These are phyloP conservation scores for Latheticus oryzae DNA, from an alignment of 2,888 invertebrate genomes.

Conservation along the genomic window DNA sequence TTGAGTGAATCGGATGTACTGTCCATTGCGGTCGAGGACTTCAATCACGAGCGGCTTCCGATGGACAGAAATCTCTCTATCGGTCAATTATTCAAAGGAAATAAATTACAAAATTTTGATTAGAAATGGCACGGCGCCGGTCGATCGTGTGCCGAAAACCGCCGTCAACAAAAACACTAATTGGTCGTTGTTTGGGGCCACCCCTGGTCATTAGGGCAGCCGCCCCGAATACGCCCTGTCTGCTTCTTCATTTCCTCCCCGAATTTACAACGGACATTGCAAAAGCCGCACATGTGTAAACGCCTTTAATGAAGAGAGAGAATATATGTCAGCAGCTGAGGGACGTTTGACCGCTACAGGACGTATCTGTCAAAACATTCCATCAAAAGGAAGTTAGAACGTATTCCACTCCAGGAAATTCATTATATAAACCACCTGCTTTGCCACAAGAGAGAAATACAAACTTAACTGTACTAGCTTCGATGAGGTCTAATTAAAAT, in stretches of 20 bases:
- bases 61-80: constrained; percentile 5
- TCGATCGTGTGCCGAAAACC: constrained; percentile 19
- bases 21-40: constrained; percentile 44
- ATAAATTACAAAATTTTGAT: too few relatives aligned
- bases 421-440: constrained; percentile 27
- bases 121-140: too few relatives aligned
- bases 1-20: constrained; percentile 47
- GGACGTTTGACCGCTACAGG: constrained; percentile 37
- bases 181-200: constrained; percentile 52
- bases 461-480: constrained; percentile 11
- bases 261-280: constrained; percentile 50
- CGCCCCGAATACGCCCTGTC: constrained; percentile 38
- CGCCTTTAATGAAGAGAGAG: constrained; percentile 37
- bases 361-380: constrained; percentile 49
- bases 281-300: constrained; percentile 28
- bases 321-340: constrained; percentile 37
- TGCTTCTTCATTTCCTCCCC: constrained; percentile 50
- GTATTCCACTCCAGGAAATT: constrained; percentile 43
- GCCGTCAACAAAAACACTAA: constrained; percentile 42
- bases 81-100: not conserved
- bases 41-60: constrained; percentile 26
- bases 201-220: constrained; percentile 47
- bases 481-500: constrained; percentile 31
- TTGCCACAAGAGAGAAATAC: constrained; percentile 1
- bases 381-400: constrained; percentile 47